These are phyloP conservation scores for Neodiprion virginianus DNA, from an alignment of 1,140 invertebrate genomes.

Conservation along the genomic window DNA sequence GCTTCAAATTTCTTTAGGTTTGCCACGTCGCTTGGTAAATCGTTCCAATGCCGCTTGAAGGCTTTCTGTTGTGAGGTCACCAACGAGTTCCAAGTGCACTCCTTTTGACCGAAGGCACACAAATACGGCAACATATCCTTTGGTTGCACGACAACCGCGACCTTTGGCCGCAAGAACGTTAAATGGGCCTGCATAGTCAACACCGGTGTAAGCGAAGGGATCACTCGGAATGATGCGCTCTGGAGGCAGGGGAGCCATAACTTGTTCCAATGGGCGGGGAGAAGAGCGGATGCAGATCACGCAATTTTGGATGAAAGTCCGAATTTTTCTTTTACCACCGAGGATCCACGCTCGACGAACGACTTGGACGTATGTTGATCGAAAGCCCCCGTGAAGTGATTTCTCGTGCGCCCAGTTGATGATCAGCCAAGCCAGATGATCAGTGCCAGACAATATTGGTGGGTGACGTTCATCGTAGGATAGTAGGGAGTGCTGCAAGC, in stretches of 20 bases:
- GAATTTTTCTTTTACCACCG: conserved; percentile 28
- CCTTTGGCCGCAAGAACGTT: too few species aligned
- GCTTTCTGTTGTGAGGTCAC: too few species aligned
- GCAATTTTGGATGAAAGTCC: conserved; percentile 35
- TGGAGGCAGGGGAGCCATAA: conserved; percentile 40
- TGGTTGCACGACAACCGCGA: too few species aligned
- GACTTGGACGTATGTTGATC: conserved; percentile 30
- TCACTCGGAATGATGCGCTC: conserved; percentile 25
- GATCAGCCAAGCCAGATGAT: conserved; percentile 40
- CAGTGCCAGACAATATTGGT: conserved; percentile 42
- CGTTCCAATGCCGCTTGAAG: too few species aligned
- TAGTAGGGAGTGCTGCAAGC: conserved; percentile 41
- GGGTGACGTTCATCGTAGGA: conserved; percentile 48
- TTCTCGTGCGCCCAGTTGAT: conserved; percentile 39
- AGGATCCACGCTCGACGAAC: conserved; percentile 37
- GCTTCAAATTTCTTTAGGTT: too few species aligned
- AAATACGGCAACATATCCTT: too few species aligned
- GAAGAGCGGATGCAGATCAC: conserved; percentile 38
- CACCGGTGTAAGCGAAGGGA: conserved; percentile 33
- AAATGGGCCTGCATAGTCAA: conserved; percentile 46
- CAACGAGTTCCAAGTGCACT: too few species aligned
- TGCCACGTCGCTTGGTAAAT: too few species aligned
- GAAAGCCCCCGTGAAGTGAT: conserved; percentile 46
- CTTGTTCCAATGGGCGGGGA: conserved; percentile 28
- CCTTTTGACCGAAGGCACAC: too few species aligned